Evolutionary conservation across 2,797 vertebrate genomes (phyloP), one percentile per base, ranked within the genome.

Genomic region (Cichlasoma orientale): DNA sequence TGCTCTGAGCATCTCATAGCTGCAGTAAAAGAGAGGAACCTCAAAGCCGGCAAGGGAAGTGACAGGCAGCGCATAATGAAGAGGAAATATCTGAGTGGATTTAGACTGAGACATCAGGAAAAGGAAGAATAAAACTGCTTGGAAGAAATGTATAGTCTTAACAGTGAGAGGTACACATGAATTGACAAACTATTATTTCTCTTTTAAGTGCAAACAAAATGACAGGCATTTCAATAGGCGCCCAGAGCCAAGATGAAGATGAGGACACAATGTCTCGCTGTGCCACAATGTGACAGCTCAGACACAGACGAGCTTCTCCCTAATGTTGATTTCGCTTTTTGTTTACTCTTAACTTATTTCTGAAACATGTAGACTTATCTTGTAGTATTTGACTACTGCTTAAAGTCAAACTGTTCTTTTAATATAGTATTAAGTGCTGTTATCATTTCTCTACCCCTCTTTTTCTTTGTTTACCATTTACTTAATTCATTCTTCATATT

Each of bases 1-100:
- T 92, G 93, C 83, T 92, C 80, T 10, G 85, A 90, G 86, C 52
- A 55, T 75, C 87, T 91, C 79, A 72, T 29, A 53, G 80, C 86
- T 59, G 77, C 77, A 61, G 84, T 84, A 79, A 87, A 84, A 78
- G 68, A 86, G 79, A 90, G 74, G 90, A 83, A 71, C 75, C 89
- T 90, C 79, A 74, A 72, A 82, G 82, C 80, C 80, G n/a, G 80
- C 53, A 29, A 86, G 84, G 56, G 55, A 72, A 86, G 79, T 78
- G 86, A 80, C 76, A 86, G 75, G 58, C 55, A 83, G 73, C 14
- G 85, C 84, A 87, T 89, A 87, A 91, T 86, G 75, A 90, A 86
- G 79, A 87, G 75, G 66, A 53, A 31, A 83, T 56, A 78, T 88
- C 86, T 79, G 74, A 41, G 59, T 53, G 57, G 9, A 72, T 86